Conservation (phyloP, 1,140 invertebrate species). For the Rhopalosiphum maidis region DNA sequence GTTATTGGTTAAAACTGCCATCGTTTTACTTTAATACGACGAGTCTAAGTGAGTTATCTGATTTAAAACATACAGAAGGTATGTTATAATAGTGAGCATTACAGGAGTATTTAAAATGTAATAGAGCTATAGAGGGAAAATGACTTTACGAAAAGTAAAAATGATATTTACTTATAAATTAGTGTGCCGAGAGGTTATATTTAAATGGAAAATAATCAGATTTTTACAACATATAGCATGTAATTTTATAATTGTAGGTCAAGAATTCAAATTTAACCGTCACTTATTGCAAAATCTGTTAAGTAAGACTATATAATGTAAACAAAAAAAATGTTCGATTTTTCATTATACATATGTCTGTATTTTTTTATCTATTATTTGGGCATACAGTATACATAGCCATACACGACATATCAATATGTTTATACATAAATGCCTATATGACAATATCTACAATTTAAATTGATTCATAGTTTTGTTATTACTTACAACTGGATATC, state of each 20-base stretch:
- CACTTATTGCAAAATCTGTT: neutral
- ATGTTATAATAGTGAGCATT: too few relatives aligned
- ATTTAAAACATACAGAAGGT: neutral
- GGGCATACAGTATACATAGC: neutral
- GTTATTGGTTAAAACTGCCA: too few relatives aligned
- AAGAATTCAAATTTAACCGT: neutral
- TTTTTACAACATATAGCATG: neutral
- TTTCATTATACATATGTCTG: neutral
- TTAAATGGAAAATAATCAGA: neutral
- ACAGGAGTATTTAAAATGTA: neutral
- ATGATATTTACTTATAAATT: neutral
- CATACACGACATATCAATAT: neutral
- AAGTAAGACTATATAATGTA: too few relatives aligned
- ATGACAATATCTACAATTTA: neutral
- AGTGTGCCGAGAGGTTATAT: neutral
- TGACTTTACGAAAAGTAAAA: neutral
- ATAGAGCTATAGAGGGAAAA: neutral
- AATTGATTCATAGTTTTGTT: neutral
- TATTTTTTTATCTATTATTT: neutral
- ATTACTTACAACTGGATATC: neutral
- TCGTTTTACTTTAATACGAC: too few relatives aligned
- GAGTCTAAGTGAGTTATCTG: neutral
- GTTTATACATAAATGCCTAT: neutral
- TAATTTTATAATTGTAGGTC: neutral
- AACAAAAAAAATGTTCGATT: neutral